Evolutionary conservation across 2,797 vertebrate genomes (phyloP).

Genomic region (Taenioides sp.): DNA sequence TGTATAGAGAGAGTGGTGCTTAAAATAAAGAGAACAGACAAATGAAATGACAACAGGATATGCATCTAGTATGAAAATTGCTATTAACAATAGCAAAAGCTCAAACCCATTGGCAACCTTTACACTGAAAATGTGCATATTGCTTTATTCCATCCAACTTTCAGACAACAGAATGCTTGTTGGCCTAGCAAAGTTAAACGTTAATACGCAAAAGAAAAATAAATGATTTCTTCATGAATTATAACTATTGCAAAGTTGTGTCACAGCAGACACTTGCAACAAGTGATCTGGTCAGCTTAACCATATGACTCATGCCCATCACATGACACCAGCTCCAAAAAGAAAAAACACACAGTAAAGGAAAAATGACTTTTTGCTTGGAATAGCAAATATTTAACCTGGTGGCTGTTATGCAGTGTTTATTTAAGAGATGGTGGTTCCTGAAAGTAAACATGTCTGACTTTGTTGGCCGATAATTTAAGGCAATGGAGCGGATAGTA

Average conservation of each 20-base stretch:
- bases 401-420: conserved; percentile 13
- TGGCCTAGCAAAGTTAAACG: neutral
- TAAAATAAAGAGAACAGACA: too few species aligned
- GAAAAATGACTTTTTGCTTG: conserved; percentile 35
- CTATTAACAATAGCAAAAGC: too few species aligned
- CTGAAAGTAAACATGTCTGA: conserved; percentile 1
- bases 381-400: conserved; percentile 27
- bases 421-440: neutral
- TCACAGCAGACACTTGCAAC: conserved; percentile 4
- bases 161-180: neutral
- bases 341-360: conserved; percentile 14
- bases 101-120: too few species aligned
- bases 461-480: neutral
- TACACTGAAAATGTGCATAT: too few species aligned
- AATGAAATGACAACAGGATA: too few species aligned
- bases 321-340: conserved; percentile 32
- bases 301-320: conserved; percentile 50
- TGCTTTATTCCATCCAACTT: neutral
- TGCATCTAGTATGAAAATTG: too few species aligned
- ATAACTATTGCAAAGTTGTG: conserved; percentile 14
- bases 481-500: neutral
- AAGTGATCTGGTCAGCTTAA: conserved; percentile 14
- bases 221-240: neutral
- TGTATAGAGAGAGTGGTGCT: too few species aligned
- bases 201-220: neutral